Percentiles rank a stretch among this genome's conserved stretches.
These are phyloP conservation scores for Pseudomyrmex flavicornis DNA, from an alignment of 1,140 invertebrate species.

Conservation along the genomic window DNA sequence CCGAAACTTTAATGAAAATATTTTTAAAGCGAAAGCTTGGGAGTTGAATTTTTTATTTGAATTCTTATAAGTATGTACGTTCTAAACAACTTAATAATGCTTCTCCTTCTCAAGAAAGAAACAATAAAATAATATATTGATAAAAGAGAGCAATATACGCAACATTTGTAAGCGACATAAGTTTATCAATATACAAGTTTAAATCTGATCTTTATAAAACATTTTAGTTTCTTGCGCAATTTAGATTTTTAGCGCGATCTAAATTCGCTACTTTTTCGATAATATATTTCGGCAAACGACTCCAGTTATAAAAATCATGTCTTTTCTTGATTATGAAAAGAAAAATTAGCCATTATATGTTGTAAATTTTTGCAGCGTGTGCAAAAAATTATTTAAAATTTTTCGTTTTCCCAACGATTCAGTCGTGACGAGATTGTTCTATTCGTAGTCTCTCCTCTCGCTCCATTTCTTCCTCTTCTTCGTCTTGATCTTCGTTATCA, in stretches of 20 bases:
- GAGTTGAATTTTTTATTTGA: slow-evolving; percentile 15
- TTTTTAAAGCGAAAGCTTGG: slow-evolving; percentile 8
- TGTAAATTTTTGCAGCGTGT: background rate
- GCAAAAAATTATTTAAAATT: slow-evolving; percentile 7
- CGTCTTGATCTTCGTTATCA: slow-evolving; percentile 77
- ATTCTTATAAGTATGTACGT: background rate
- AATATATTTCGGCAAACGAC: background rate
- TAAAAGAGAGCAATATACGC: background rate
- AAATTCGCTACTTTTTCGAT: background rate
- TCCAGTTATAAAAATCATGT: background rate
- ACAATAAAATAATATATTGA: background rate
- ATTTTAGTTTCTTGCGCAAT: background rate
- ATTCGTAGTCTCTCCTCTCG: slow-evolving; percentile 47
- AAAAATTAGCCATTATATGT: background rate
- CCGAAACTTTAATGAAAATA: background rate
- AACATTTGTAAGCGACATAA: background rate
- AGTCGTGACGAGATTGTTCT: slow-evolving; percentile 53
- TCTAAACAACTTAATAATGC: background rate
- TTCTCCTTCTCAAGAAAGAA: background rate
- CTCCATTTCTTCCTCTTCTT: slow-evolving; percentile 71
- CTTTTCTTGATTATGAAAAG: background rate
- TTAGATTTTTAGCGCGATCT: background rate
- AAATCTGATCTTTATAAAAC: background rate
- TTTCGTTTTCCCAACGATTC: background rate
- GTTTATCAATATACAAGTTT: background rate